Evolutionary conservation across 53 echinoderm and acorn worm species (phyloP).

Genomic region (Apostichopus leukothele): DNA sequence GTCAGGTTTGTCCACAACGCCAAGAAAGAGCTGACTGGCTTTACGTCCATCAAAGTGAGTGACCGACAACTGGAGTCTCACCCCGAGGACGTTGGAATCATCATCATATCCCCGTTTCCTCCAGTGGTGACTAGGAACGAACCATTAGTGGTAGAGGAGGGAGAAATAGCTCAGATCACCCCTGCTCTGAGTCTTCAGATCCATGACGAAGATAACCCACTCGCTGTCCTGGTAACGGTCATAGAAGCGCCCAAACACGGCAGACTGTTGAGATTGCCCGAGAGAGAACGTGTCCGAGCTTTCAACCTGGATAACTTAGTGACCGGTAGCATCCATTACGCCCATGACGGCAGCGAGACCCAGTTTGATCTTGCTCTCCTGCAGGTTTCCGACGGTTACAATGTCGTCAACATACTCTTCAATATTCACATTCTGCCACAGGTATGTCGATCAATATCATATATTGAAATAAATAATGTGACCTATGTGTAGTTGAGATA

Average conservation of each 20-base stretch:
- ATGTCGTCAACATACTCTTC: slow-evolving; percentile 88
- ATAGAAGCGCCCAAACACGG: slow-evolving; percentile 90
- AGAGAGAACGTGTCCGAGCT: slow-evolving; percentile 51
- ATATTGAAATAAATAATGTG: too few relatives aligned
- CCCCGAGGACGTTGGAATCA: slow-evolving; percentile 73
- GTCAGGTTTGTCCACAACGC: slow-evolving; percentile 80
- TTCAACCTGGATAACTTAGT: slow-evolving; percentile 71
- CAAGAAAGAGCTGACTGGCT: slow-evolving; percentile 65
- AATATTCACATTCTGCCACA: slow-evolving; percentile 81
- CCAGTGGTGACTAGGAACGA: slow-evolving; percentile 89
- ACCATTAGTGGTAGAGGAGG: slow-evolving; percentile 85
- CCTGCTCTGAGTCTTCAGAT: slow-evolving; percentile 74
- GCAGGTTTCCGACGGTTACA: slow-evolving; percentile 93
- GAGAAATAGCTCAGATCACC: slow-evolving; percentile 69
- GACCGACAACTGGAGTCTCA: slow-evolving; percentile 79
- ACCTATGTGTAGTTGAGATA: too few relatives aligned
- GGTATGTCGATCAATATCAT: slow-evolving; percentile 54
- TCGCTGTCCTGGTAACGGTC: slow-evolving; percentile 72
- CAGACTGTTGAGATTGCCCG: slow-evolving; percentile 64
- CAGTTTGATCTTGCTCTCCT: slow-evolving; percentile 71
- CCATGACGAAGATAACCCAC: slow-evolving; percentile 89
- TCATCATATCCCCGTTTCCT: slow-evolving; percentile 74
- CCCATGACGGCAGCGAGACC: slow-evolving; percentile 91
- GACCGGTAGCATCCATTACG: slow-evolving; percentile 73
- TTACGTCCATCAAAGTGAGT: slow-evolving; percentile 71